Conservation (phyloP, 2,113 vertebrate species). For the Vanacampus margaritifer region DNA sequence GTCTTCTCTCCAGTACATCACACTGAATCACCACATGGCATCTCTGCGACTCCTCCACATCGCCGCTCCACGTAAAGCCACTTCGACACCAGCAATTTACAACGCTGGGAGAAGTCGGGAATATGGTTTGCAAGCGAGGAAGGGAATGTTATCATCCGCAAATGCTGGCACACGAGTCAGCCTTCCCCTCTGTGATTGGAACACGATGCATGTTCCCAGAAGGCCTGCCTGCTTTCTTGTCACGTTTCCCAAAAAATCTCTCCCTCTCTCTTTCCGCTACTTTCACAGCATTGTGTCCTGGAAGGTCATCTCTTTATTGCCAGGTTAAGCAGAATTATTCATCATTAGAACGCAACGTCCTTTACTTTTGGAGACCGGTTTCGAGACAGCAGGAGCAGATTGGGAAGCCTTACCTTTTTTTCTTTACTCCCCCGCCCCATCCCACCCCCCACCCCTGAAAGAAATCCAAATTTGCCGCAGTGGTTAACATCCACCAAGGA, state of each 20-base stretch:
- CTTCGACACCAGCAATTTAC: background rate
- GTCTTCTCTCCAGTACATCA: conserved; percentile 43
- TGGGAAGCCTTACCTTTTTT: background rate
- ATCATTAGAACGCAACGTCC: background rate
- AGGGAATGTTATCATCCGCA: conserved; percentile 26
- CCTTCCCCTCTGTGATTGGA: conserved; percentile 46
- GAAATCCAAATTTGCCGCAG: no score
- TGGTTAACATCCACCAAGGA: no score
- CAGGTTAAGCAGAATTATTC: background rate
- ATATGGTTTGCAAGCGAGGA: conserved; percentile 15
- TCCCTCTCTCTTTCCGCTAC: conserved; percentile 11
- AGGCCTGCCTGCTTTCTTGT: conserved; percentile 43
- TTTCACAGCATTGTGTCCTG: background rate
- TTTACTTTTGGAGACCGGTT: background rate
- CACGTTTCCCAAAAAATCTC: conserved; percentile 41
- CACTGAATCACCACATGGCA: conserved; percentile 67
- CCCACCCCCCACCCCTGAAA: no score
- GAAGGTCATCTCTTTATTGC: background rate
- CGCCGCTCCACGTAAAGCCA: background rate
- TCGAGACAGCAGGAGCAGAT: background rate
- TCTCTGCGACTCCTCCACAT: conserved; percentile 64
- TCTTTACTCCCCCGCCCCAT: no score
- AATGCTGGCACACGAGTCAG: conserved; percentile 23
- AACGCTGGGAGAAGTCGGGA: conserved; percentile 17
- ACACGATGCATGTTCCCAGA: conserved; percentile 44